Conservation (phyloP, 1,140 invertebrate species). For the Drosophila rhopaloa region DNA sequence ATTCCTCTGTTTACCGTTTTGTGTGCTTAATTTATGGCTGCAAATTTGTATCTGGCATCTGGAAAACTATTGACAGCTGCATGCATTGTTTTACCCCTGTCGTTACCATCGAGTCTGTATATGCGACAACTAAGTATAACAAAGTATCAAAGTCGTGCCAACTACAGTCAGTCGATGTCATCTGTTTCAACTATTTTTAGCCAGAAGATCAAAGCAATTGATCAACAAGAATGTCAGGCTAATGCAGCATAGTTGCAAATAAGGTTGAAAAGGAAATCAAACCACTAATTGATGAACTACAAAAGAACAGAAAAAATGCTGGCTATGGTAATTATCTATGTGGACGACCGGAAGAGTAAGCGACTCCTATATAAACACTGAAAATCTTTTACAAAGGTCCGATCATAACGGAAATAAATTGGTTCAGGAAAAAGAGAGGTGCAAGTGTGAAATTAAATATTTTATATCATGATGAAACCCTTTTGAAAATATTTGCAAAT, state of each 20-base stretch:
- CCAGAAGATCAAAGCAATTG: slow-evolving; percentile 64
- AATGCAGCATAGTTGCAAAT: slow-evolving; percentile 23
- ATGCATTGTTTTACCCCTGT: slow-evolving; percentile 42
- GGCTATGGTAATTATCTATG: background rate
- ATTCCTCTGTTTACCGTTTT: slow-evolving; percentile 55
- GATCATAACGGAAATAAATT: too few species aligned
- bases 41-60: slow-evolving; percentile 68
- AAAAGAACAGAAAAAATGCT: background rate
- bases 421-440: too few species aligned
- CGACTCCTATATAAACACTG: too few species aligned
- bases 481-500: too few species aligned
- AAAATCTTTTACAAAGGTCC: too few species aligned
- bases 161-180: slow-evolving; percentile 13
- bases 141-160: slow-evolving; percentile 39
- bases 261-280: slow-evolving; percentile 4
- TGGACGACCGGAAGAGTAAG: too few species aligned
- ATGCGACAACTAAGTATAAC: slow-evolving; percentile 40
- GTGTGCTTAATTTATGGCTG: slow-evolving; percentile 67
- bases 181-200: slow-evolving; percentile 37
- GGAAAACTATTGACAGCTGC: slow-evolving; percentile 51
- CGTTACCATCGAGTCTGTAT: slow-evolving; percentile 8
- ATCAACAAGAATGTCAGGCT: slow-evolving; percentile 54
- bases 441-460: too few species aligned
- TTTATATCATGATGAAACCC: too few species aligned
- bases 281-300: slow-evolving; percentile 3